Base-by-base conservation (phyloP, 1,140 invertebrate species). In the Drosophila sulfurigaster region DNA sequence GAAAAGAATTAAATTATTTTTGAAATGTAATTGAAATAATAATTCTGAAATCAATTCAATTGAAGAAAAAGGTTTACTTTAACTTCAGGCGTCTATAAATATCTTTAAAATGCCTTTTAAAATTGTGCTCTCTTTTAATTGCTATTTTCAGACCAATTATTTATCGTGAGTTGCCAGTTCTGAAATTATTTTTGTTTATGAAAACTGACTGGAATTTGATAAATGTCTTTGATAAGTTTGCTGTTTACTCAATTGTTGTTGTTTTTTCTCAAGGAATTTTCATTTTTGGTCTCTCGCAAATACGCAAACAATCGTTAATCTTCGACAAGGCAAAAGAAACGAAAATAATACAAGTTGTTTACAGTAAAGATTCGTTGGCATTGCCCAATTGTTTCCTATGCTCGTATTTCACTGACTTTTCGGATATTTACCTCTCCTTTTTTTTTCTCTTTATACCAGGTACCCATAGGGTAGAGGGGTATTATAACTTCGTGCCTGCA, bases 341-440 rank as follows among this genome's bases (percentile, higher is more conserved):
- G 28, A 11, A 52, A 51, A 51, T 65, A 52, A 45, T 73, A 43
- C 41, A 3, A 13, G 7, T 11, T 43, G 41, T 46, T 45, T 67
- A 16, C 11, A 15, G 10, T 38, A 11, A 60, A 46, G 38, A 68
- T 60, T 74, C 41, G 30, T n/a, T 5, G 46, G 56, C 64, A 30
- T 38, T 56, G 13, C 60, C 41, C 43, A 63, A 56, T 70, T 48
- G 51, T 56, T 64, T 71, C 15, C 35, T 63, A 48, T 57, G 57
- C 41, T 74, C 71, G 65, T 69, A 69, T 69, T 69, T 74, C 57
- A 74, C 56, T 28, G 64, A 41, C 51, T 56, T 48, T 68, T 62
- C 49, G 28, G 49, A 69, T 74, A 70, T 51, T 16, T 48, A 7
- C 35, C 41, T 56, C 38, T 46, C 28, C 0, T 25, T 0, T 25